phyloP scores from a whole-genome alignment of 2,797 vertebrate genomes.

The Lycodopsis pacificus region DNA sequence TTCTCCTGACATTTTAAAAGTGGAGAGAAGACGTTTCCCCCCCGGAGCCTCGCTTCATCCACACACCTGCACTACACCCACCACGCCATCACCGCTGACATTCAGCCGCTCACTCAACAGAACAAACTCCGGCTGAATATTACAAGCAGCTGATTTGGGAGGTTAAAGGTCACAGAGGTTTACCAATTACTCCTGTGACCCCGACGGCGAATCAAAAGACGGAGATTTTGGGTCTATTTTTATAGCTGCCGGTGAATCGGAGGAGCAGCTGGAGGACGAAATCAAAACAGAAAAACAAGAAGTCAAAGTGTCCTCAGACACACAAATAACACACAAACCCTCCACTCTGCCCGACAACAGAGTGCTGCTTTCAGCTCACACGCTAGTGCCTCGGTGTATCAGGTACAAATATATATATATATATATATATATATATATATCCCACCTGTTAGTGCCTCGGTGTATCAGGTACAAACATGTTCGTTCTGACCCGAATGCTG shows the following conservation, averaged over 20 bases:
- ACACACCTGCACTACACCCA: neutral
- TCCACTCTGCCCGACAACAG: constrained; percentile 38
- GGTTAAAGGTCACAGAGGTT: constrained; percentile 26
- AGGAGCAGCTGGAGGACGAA: neutral
- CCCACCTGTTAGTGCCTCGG: no score
- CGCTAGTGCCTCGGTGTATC: neutral
- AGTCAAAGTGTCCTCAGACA: neutral
- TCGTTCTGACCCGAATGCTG: no score
- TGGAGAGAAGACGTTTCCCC: neutral
- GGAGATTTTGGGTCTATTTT: neutral
- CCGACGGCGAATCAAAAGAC: neutral
- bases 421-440: no score
- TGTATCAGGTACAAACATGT: no score
- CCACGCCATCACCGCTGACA: constrained; percentile 6
- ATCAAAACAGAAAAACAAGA: no score
- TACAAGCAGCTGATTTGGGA: neutral
- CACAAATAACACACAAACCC: neutral
- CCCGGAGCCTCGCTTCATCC: constrained; percentile 1
- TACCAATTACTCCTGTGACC: neutral
- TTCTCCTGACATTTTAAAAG: constrained; percentile 31
- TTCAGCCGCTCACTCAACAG: neutral
- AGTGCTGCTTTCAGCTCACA: constrained; percentile 33
- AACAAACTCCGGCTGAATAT: constrained; percentile 3
- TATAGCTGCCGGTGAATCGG: neutral
- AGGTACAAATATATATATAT: no score